A percentile compares a stretch with the other conserved stretches of the same genome.
Evolutionary conservation across 2,113 vertebrate genomes (phyloP).

Genomic region (Saguinus midas): DNA sequence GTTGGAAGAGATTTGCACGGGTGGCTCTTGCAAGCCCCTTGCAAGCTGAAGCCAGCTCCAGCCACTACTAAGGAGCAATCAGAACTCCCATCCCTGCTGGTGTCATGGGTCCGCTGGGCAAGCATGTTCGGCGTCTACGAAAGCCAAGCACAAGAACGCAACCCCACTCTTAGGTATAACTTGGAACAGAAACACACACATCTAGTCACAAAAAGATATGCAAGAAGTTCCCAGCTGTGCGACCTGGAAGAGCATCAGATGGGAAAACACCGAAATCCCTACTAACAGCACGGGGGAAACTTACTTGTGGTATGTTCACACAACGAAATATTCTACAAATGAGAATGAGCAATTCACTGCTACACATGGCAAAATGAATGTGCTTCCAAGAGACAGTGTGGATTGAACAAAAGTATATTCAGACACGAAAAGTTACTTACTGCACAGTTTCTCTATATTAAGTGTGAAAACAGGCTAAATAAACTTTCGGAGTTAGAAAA

Average conservation of each 20-base stretch:
- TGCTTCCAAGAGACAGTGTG: neutral
- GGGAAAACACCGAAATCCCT: neutral
- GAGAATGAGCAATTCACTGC: neutral
- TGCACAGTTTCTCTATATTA: neutral
- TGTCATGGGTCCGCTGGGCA: too few species aligned
- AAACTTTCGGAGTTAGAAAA: neutral
- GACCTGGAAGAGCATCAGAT: neutral
- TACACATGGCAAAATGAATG: too few species aligned
- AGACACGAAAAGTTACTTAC: neutral
- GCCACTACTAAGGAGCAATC: too few species aligned
- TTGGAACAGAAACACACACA: neutral
- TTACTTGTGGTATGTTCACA: neutral
- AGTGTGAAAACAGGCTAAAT: too few species aligned
- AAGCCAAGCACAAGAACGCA: neutral
- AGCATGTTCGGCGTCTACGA: too few species aligned
- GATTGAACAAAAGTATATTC: neutral
- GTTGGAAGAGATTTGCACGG: fast-evolving
- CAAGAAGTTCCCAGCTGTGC: neutral
- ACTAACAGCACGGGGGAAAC: fast-evolving
- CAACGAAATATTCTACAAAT: neutral
- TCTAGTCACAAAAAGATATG: neutral
- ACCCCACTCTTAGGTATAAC: neutral
- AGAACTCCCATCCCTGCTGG: neutral
- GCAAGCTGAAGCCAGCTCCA: neutral
- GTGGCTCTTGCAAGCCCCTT: too few species aligned